Base-by-base conservation (phyloP, 2,113 vertebrate genomes). In the Oenanthe melanoleuca region DNA sequence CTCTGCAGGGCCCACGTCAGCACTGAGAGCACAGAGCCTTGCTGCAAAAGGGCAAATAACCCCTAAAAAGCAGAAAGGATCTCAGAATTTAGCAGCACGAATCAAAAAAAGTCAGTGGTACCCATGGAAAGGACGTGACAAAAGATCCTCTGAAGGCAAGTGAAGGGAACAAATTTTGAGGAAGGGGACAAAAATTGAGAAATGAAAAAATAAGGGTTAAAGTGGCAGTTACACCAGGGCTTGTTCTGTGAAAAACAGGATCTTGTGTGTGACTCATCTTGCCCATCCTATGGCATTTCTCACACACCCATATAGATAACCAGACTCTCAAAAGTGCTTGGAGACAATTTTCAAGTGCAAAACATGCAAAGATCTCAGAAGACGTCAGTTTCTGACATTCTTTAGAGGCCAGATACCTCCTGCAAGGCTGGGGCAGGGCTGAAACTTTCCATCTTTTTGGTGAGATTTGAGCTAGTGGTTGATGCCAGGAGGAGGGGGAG, bases 1-100 rank as follows among this genome's bases (percentile, higher is more conserved):
- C 92, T 97, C 96, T 79, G 88, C 93, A 93, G 90, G 86, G 82
- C 92, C 92, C 93, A 93, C 1, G 2, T 78, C 95, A 88, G 93
- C 92, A 92, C 71, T 88, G 67, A 60, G 60, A 84, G 79, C 65
- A 94, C 80, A 97, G 90, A 61, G 94, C 82, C 67, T 93, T 66
- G 49, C 80, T 86, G 82, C 72, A 95, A 90, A 96, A 88, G 95
- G 92, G 93, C 86, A 94, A 96, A 86, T 66, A 90, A 56, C 56
- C 69, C 93, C 86, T 63, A 38, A 93, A 87, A 88, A 80, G 44
- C 53, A 80, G 90, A 94, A 86, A 77, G 49, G 38, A 31, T 60
- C 78, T 94, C 61, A 83, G 69, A 90, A 86, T 45, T 29, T 56
- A 86, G 52, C 52, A 86, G 60, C 31, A 28, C 15, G 29, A 78